These are phyloP conservation scores for Catostylus mosaicus DNA, from an alignment of 30 jellyfish, hydroid and myxozoan genomes.

Conservation along the genomic window DNA sequence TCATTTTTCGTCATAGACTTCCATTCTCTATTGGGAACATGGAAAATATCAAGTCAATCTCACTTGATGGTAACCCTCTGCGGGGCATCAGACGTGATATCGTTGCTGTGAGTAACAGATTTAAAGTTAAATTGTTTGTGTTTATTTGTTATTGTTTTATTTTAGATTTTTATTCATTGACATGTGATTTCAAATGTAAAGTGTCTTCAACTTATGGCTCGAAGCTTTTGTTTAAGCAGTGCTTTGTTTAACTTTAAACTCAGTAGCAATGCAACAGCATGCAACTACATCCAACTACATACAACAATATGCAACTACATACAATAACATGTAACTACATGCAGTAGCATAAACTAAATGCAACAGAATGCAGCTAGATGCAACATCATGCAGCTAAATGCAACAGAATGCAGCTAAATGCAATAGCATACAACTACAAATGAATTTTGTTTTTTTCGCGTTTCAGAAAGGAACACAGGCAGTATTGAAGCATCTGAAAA, in stretches of 20 bases:
- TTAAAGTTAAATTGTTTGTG: too few species aligned
- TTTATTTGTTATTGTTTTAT: background rate
- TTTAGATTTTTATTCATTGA: background rate
- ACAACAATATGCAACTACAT: too few species aligned
- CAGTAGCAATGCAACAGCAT: too few species aligned
- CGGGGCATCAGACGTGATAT: slow-evolving; percentile 81
- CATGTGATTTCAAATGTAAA: background rate
- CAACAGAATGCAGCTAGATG: too few species aligned
- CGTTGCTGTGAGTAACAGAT: slow-evolving; percentile 48
- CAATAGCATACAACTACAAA: too few species aligned
- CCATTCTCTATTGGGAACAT: slow-evolving; percentile 77
- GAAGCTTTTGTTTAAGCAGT: background rate
- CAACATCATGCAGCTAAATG: too few species aligned
- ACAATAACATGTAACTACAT: too few species aligned
- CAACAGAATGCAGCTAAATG: too few species aligned
- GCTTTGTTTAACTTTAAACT: background rate
- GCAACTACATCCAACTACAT: too few species aligned
- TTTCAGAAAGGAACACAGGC: slow-evolving; percentile 83
- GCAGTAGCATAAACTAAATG: too few species aligned
- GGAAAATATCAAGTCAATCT: slow-evolving; percentile 61
- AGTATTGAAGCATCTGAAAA: slow-evolving; percentile 50
- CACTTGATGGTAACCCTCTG: slow-evolving; percentile 86
- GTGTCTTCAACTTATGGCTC: background rate
- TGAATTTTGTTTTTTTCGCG: background rate
- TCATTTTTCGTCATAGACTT: slow-evolving; percentile 2